Evolutionary conservation across 2,113 vertebrate genomes (phyloP), one percentile per base, ranked within the genome.

Genomic region (Psephotus haematonotus): DNA sequence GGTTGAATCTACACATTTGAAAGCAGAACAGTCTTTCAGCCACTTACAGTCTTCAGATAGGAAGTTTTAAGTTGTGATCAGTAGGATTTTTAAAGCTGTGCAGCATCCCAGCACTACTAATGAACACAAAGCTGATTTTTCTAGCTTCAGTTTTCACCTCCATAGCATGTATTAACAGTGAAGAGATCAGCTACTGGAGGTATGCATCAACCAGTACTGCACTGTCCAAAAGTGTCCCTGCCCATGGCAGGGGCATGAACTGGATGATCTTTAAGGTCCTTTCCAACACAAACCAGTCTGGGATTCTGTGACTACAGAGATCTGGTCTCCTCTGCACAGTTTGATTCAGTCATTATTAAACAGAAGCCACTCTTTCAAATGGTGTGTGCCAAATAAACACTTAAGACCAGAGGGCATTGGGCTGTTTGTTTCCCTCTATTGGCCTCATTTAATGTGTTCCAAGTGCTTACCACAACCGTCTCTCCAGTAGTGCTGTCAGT

Each of bases 381-480:
- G 2, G 17, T 4, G 1, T 6, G 46, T 90, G 53, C 49, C 80
- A 82, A 77, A 49, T 15, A 67, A 83, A 52, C 39, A 27, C 55
- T n/a, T n/a, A 29, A 41, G 15, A 80, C 13, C 49, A 74, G 37
- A 89, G 41, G 18, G 59, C 13, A 67, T 25, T 55, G 27, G n/a
- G 41, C 50, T 44, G 27, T 28, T 39, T 39, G n/a, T 13, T 70
- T 49, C 46, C 43, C 55, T 43, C 47, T 15, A 6, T 1, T 49
- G 43, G 53, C 18, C 64, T 41, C 12, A 33, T 5, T 25, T 49
- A n/a, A 31, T 2, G 2, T 16, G 27, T n/a, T 52, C 39, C 5
- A 11, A n/a, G n/a, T 50, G 87, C 99, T 98, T 94, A 99, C 99
- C 99, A 99, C 99, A 15, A 99, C 99, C 1, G 99, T 98, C 94